phyloP scores from a whole-genome alignment of 1,140 invertebrate genomes.

The Calliopsis andreniformis region DNA sequence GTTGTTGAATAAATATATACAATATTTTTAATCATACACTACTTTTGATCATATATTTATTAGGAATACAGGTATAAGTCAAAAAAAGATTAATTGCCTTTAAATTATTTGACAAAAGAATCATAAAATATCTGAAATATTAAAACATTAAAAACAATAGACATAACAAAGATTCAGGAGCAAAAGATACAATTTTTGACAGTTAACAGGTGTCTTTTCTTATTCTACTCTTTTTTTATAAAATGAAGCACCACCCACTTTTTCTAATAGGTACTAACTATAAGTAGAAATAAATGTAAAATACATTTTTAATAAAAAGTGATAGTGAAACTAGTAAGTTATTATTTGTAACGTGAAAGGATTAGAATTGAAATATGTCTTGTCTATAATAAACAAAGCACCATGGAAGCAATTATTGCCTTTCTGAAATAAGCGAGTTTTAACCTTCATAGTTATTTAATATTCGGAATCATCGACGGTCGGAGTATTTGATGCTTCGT shows the following conservation, averaged over 20 bases:
- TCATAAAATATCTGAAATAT: neutral
- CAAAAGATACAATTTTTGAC: conserved; percentile 6
- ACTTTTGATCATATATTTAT: neutral
- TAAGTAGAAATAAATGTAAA: neutral
- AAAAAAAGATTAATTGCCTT: too few species aligned
- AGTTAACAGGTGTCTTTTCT: conserved; percentile 13
- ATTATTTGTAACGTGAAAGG: neutral
- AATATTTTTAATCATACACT: neutral
- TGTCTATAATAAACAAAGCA: conserved; percentile 51
- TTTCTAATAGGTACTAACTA: neutral
- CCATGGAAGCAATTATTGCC: conserved; percentile 5
- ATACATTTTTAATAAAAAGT: neutral
- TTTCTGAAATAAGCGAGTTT: conserved; percentile 9
- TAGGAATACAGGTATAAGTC: neutral
- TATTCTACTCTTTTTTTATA: conserved; percentile 3
- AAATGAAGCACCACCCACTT: conserved; percentile 13
- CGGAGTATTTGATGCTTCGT: neutral
- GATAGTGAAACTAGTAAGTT: neutral
- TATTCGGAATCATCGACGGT: neutral
- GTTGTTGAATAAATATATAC: too few species aligned
- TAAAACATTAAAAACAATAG: neutral
- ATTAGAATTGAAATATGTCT: neutral
- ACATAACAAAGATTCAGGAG: neutral
- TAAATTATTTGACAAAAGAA: neutral
- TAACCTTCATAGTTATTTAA: conserved; percentile 4